phyloP scores from a whole-genome alignment of 2,888 invertebrate genomes.

The Pheosia tremula region DNA sequence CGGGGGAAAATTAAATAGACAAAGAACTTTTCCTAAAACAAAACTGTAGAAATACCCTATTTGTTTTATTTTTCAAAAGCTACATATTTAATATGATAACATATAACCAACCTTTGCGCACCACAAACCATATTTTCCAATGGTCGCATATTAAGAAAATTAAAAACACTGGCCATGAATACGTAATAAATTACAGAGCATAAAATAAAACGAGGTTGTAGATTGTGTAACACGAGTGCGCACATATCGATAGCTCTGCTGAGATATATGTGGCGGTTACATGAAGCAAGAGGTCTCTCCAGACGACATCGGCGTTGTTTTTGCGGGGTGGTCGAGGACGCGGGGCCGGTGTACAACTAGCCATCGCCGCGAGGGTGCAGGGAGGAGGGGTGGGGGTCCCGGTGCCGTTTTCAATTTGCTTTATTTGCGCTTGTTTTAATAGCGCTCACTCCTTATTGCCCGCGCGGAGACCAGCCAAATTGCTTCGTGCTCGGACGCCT shows the following conservation, averaged over 20 bases:
- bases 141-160: constrained; percentile 2
- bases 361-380: constrained; percentile 40
- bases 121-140: not conserved
- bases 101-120: not conserved
- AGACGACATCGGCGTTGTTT: constrained; percentile 63
- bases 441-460: constrained; percentile 81
- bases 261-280: constrained; percentile 51
- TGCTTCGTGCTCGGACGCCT: constrained; percentile 81
- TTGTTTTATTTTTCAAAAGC: not conserved
- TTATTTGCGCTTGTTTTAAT: constrained; percentile 84
- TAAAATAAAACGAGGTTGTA: constrained; percentile 1
- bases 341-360: constrained; percentile 46
- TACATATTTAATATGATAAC: not conserved
- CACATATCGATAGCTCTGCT: constrained; percentile 32
- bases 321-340: constrained; percentile 55
- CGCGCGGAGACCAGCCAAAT: constrained; percentile 76
- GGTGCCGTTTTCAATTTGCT: constrained; percentile 82
- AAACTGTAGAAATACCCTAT: not conserved
- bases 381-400: constrained; percentile 46
- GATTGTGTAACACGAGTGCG: constrained; percentile 9
- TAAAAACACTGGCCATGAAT: not conserved
- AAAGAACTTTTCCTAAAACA: constrained; percentile 26
- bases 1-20: constrained; percentile 54
- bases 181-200: not conserved
- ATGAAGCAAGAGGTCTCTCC: constrained; percentile 54